phyloP scores from a whole-genome alignment of 2,888 invertebrate genomes.

The Carabus problematicus region DNA sequence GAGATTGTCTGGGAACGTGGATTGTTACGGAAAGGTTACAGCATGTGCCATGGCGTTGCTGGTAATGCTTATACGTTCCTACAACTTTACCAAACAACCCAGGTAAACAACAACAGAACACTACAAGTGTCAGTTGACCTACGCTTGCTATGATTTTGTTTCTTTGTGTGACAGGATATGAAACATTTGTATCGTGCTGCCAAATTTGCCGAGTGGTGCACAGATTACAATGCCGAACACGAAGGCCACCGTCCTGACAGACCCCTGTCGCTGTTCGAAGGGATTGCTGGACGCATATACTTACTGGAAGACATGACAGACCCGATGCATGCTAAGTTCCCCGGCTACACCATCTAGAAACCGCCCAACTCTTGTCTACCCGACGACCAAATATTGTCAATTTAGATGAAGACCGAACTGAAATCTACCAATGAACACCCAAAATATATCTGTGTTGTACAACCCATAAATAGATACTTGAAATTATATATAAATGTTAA shows the following conservation, averaged over 20 bases:
- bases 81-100: conserved; percentile 77
- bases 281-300: conserved; percentile 78
- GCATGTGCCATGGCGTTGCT: conserved; percentile 86
- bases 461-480: not conserved
- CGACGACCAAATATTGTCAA: not conserved
- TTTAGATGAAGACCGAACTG: not conserved
- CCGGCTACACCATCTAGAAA: conserved; percentile 63
- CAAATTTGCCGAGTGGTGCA: conserved; percentile 84
- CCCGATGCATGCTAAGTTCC: conserved; percentile 74
- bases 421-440: not conserved
- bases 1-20: conserved; percentile 85
- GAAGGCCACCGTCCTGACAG: conserved; percentile 77
- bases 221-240: conserved; percentile 71
- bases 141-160: not conserved
- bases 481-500: too few species aligned
- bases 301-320: conserved; percentile 73
- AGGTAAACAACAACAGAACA: conserved; percentile 53
- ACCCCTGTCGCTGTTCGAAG: conserved; percentile 86
- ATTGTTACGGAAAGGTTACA: conserved; percentile 81
- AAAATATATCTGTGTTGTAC: not conserved
- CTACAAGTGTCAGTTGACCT: too few species aligned
- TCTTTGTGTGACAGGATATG: conserved; percentile 63
- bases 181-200: conserved; percentile 77
- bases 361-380: not conserved
- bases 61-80: conserved; percentile 89